These are phyloP conservation scores for Tipula vernalis DNA, from an alignment of 2,888 invertebrate genomes.

Conservation along the genomic window DNA sequence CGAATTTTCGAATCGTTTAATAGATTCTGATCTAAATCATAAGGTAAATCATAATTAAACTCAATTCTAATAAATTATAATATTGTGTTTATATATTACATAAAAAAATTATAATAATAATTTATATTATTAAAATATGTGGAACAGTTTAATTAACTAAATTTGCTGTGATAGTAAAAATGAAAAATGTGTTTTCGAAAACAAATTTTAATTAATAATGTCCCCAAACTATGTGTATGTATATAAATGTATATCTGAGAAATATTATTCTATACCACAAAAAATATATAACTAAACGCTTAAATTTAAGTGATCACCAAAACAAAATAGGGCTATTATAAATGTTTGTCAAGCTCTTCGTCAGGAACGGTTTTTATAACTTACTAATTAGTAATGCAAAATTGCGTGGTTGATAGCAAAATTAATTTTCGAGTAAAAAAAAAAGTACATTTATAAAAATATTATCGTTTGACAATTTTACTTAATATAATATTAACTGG, in stretches of 20 bases:
- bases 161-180: background rate
- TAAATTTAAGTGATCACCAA: background rate
- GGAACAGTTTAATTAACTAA: background rate
- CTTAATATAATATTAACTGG: too few relatives aligned
- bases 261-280: background rate
- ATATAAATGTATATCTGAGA: background rate
- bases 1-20: slow-evolving; percentile 19
- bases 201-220: background rate
- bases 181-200: background rate
- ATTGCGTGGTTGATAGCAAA: too few relatives aligned
- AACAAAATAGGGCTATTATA: background rate
- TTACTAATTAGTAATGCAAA: too few relatives aligned
- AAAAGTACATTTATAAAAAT: too few relatives aligned
- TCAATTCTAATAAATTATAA: background rate
- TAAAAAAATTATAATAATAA: background rate
- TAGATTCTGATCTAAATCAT: slow-evolving; percentile 9
- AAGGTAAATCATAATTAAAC: background rate
- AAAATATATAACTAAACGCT: background rate
- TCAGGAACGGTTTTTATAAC: too few relatives aligned
- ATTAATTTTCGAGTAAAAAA: too few relatives aligned
- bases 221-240: background rate
- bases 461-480: too few relatives aligned
- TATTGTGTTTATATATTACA: background rate
- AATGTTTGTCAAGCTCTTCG: background rate
- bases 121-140: background rate